Conservation (phyloP, 2,797 vertebrate genomes). For the Pipistrellus nathusii region DNA sequence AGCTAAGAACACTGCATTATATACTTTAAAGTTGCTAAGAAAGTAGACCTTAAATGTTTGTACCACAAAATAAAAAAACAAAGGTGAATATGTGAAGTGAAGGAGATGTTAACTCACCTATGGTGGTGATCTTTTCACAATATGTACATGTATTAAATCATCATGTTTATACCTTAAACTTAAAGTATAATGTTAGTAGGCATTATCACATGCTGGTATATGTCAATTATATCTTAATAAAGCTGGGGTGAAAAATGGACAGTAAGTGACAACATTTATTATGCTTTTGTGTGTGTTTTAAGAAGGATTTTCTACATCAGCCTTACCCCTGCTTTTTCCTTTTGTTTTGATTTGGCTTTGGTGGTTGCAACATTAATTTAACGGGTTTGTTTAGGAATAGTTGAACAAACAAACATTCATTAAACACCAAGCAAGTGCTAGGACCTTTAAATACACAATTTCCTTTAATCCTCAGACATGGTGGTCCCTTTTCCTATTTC, state of each 20-base stretch:
- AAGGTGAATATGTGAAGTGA: not conserved
- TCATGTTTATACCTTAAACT: not conserved
- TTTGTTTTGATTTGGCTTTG: conserved; percentile 9
- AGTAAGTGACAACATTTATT: not conserved
- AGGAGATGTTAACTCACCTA: not conserved
- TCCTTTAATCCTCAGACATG: not conserved
- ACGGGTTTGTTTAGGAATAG: not conserved
- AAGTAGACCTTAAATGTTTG: not conserved
- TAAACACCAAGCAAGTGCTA: not conserved
- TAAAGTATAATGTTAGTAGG: not conserved
- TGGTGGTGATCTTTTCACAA: not conserved
- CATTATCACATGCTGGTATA: not conserved
- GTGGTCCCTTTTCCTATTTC: not conserved
- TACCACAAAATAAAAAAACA: not conserved
- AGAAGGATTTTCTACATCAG: not conserved
- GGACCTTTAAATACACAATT: not conserved
- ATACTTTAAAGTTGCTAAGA: not conserved
- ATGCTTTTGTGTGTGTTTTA: not conserved
- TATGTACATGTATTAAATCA: not conserved
- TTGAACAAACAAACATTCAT: not conserved
- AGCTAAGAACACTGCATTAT: not conserved
- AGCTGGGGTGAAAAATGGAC: not conserved
- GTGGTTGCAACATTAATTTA: conserved; percentile 27
- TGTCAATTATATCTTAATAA: not conserved
- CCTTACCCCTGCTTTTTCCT: not conserved